Conservation (phyloP, 2,888 invertebrate genomes). For the Argyresthia albistria region DNA sequence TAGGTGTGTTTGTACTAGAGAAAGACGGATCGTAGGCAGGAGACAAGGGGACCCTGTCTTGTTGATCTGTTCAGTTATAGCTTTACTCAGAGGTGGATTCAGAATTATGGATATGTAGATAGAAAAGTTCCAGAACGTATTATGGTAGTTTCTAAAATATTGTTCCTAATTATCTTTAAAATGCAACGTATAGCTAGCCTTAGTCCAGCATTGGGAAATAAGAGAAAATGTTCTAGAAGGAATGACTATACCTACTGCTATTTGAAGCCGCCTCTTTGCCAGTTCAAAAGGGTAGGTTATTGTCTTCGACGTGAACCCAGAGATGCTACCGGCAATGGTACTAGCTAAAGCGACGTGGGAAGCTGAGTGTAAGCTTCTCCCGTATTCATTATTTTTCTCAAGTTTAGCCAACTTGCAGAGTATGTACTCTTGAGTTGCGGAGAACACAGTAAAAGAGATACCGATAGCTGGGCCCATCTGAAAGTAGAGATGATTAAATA, state of each 20-base stretch:
- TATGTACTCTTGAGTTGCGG: conserved; percentile 29
- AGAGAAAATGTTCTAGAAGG: no score
- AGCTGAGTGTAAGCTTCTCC: not conserved
- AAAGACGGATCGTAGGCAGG: no score
- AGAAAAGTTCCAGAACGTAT: no score
- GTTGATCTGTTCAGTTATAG: no score
- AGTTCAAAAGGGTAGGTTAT: conserved; percentile 91
- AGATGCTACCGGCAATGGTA: conserved; percentile 74
- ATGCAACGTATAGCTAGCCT: no score
- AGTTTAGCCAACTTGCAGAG: conserved; percentile 11
- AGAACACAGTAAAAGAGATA: conserved; percentile 45
- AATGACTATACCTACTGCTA: conserved; percentile 68
- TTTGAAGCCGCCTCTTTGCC: conserved; percentile 87
- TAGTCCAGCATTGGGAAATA: no score
- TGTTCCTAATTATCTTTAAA: no score
- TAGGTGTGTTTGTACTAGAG: no score
- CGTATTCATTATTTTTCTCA: not conserved
- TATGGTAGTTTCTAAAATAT: no score
- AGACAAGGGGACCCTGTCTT: no score
- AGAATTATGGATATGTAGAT: no score
- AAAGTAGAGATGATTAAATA: conserved; percentile 5
- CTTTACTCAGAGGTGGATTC: no score
- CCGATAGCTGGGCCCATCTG: conserved; percentile 56
- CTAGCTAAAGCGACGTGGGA: conserved; percentile 42
- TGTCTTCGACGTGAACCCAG: conserved; percentile 85